Base-by-base conservation (phyloP, 2,888 invertebrate species). In the Dasysyrphus tricinctus region DNA sequence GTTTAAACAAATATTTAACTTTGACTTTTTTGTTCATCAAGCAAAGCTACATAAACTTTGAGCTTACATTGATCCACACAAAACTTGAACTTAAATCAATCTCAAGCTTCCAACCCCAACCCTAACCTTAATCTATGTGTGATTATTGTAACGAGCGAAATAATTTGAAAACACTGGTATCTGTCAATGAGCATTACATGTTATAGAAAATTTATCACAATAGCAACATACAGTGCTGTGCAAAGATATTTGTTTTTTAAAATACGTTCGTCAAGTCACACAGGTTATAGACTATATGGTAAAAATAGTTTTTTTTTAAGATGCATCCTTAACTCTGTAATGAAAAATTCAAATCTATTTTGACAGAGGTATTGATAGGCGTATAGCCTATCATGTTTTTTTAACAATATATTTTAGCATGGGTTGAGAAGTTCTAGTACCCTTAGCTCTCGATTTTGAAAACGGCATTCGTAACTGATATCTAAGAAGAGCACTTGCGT, bases 71-170 rank as follows among this genome's bases (percentile, higher is more conserved):
- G 49, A 49, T 49, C 34, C 6, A 19, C 4, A 34, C 2, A 16
- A 29, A 39, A 61, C 54, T 67, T 54, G 63, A 75, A 63, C 54
- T 65, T 44, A 51, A 56, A 65, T 54, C 63, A 34, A 65, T 63
- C 63, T 44, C 8, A 54, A 19, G 16, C 16, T 19, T 8, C 61
- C 16, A 32, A 32, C 37, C 47, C 5, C 47, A 65, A 65, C 65
- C 47, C 47, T 49, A 61, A 54, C 51, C 37, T 63, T 54, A 19
- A 63, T 51, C 42, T 44, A 5, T 29, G 5, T 11, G 5, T 11
- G n/a, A 59, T 37, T 59, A 16, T 51, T 73, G 16, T 37, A 59
- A 37, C 47, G 47, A 65, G 7, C 7, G 16, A 34, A 39, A n/a
- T 5, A 49, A 63, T 74, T 70, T 56, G 12, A 70, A 70, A 56